Percentiles rank a stretch among this genome's conserved stretches.
phyloP scores from a whole-genome alignment of 1,140 invertebrate genomes.

The Drosophila orosa region DNA sequence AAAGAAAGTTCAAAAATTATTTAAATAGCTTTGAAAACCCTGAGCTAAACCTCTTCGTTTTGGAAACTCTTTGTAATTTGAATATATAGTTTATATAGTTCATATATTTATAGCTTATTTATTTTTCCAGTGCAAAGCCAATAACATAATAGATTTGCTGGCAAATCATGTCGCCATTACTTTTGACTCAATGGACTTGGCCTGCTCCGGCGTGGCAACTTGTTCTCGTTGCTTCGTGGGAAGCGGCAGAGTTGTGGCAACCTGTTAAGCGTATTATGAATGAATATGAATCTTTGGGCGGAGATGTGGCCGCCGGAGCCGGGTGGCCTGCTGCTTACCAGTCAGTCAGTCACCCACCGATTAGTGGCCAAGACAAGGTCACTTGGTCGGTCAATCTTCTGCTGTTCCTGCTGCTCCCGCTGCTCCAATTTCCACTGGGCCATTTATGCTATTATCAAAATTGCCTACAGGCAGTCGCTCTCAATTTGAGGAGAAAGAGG shows the following conservation, averaged over 20 bases:
- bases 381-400: conserved; percentile 43
- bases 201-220: conserved; percentile 31
- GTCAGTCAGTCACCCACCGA: conserved; percentile 33
- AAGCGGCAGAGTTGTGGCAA: conserved; percentile 57
- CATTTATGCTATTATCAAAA: conserved; percentile 74
- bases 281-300: conserved; percentile 19
- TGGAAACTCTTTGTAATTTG: too few relatives aligned
- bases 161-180: conserved; percentile 61
- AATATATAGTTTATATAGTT: too few relatives aligned
- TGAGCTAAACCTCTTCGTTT: accelerated
- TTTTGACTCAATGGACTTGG: conserved; percentile 29
- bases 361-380: conserved; percentile 60
- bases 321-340: conserved; percentile 7
- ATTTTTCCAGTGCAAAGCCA: not conserved
- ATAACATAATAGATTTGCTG: conserved; percentile 29
- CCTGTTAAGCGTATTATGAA: conserved; percentile 41
- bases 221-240: conserved; percentile 61
- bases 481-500: conserved; percentile 3
- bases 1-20: not conserved
- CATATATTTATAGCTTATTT: too few relatives aligned
- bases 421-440: not conserved
- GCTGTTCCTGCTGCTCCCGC: not conserved
- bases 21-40: not conserved
- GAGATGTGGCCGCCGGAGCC: not conserved
- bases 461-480: conserved; percentile 50